Conservation (phyloP, 2,797 vertebrate genomes). For the Pangasius krempfi region DNA sequence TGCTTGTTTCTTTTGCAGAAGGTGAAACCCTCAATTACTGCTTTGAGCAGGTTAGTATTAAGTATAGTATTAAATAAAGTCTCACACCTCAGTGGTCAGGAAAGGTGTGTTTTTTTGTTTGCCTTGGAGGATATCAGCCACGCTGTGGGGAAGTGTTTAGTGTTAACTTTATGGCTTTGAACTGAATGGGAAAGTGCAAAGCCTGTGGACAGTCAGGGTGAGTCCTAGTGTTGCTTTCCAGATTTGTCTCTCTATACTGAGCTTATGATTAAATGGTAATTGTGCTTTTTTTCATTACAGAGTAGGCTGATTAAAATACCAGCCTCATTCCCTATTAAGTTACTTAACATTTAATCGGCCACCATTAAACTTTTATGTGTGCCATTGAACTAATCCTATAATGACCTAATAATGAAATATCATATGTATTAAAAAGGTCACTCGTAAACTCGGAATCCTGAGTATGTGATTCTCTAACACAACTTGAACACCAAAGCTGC, state of each 20-base stretch:
- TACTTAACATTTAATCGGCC: slow-evolving; percentile 10
- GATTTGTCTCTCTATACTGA: not conserved
- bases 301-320: slow-evolving; percentile 8
- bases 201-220: not conserved
- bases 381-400: slow-evolving; percentile 24
- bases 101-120: not conserved
- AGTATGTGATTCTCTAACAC: not conserved
- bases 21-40: slow-evolving; percentile 39
- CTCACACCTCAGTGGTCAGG: slow-evolving; percentile 13
- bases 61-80: slow-evolving; percentile 46
- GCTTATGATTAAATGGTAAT: slow-evolving; percentile 1
- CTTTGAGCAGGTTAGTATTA: slow-evolving; percentile 38
- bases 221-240: not conserved
- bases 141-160: not conserved
- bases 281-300: not conserved
- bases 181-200: not conserved
- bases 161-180: not conserved
- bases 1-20: slow-evolving; percentile 35
- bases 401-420: slow-evolving; percentile 33
- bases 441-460: not conserved
- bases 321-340: not conserved
- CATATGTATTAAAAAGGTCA: slow-evolving; percentile 30
- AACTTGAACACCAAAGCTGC: not conserved
- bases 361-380: slow-evolving; percentile 33
- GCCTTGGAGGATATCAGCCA: not conserved